Evolutionary conservation across 2,113 vertebrate species (phyloP).

Genomic region (Phalacrocorax pelagicus): DNA sequence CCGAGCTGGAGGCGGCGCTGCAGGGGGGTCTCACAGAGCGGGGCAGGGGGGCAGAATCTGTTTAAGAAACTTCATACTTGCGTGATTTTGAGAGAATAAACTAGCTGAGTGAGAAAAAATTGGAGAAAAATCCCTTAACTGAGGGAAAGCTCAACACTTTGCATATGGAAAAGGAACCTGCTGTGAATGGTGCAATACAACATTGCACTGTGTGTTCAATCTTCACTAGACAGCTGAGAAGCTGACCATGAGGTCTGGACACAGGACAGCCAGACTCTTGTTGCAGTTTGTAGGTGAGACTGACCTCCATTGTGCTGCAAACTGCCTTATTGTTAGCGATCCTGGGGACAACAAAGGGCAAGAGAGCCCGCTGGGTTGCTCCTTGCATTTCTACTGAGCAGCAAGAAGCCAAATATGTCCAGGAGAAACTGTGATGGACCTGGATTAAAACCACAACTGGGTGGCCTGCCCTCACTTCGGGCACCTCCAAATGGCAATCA

Average conservation of each 20-base stretch:
- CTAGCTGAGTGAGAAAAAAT: too few species aligned
- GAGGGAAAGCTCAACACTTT: background rate
- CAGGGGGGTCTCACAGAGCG: background rate
- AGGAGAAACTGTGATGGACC: fast-evolving
- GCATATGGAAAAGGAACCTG: background rate
- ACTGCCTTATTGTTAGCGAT: background rate
- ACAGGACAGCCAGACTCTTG: background rate
- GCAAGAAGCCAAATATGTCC: background rate
- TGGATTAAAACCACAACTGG: background rate
- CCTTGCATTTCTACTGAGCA: background rate
- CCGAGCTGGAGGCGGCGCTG: background rate
- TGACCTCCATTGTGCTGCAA: background rate
- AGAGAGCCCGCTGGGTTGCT: background rate
- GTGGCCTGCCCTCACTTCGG: background rate
- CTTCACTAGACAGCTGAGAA: background rate
- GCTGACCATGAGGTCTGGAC: background rate
- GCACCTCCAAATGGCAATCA: background rate
- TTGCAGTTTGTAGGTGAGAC: background rate
- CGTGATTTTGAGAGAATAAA: background rate
- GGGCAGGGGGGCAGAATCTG: background rate
- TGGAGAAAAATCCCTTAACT: background rate
- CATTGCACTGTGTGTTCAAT: background rate
- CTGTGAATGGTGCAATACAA: background rate
- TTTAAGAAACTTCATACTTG: background rate
- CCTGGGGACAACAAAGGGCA: background rate